These are phyloP conservation scores for Stegophylla sp. DNA, from an alignment of 2,888 invertebrate species.

Conservation along the genomic window DNA sequence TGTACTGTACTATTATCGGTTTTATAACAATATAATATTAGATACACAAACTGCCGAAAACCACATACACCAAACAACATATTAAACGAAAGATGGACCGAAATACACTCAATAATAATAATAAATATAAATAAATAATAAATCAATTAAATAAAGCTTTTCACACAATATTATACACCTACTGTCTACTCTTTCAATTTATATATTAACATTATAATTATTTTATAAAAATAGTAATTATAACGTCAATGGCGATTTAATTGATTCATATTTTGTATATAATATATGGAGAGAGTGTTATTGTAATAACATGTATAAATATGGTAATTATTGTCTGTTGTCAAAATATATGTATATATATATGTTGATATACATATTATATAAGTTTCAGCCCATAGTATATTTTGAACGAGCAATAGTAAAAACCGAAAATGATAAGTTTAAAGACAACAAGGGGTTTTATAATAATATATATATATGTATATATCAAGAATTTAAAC, in stretches of 20 bases:
- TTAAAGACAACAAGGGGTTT: background rate
- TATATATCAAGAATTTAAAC: background rate
- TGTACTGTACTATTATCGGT: background rate
- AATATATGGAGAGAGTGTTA: background rate
- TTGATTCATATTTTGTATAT: constrained; percentile 5
- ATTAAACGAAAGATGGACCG: constrained; percentile 17
- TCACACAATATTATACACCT: constrained; percentile 17
- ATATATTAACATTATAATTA: background rate
- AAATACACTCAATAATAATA: constrained; percentile 6
- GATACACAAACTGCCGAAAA: constrained; percentile 15
- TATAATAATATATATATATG: background rate
- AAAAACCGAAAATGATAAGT: background rate
- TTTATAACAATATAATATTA: background rate
- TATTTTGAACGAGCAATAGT: background rate
- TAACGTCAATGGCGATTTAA: background rate
- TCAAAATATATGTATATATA: background rate
- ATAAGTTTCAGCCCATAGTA: background rate
- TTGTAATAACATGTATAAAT: background rate
- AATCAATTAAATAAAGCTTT: constrained; percentile 31
- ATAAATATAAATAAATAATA: background rate
- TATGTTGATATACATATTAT: background rate
- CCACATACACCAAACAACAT: constrained; percentile 16
- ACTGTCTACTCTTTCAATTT: background rate
- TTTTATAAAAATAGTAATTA: background rate
- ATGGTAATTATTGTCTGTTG: no score